Base-by-base conservation (phyloP, 1,140 invertebrate genomes). In the Pinna nobilis region DNA sequence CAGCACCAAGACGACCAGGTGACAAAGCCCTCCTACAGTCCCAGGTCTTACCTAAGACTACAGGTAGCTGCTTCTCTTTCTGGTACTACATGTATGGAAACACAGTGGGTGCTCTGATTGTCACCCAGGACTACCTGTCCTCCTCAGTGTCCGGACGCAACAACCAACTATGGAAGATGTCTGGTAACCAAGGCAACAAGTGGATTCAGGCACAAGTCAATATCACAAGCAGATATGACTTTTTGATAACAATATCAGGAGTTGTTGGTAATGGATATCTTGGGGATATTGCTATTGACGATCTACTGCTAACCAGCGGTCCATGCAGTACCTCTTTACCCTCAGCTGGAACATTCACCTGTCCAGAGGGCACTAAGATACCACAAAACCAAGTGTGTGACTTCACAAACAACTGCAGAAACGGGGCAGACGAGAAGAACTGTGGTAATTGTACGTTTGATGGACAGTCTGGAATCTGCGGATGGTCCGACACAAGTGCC, bases 1-100 rank as follows among this genome's bases (percentile, higher is more conserved):
- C 86, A 20, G 18, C 18, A 30, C 82, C 84, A 47, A 74, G 80
- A 49, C 77, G 74, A 28, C 55, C 72, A 20, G 84, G 80, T 11
- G 80, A 88, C 44, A 85, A 78, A 64, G 87, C 86, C 20, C 51
- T 82, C 20, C 70, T 84, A 9, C 70, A 68, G 37, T 81, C 82
- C 18, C 65, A 73, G 28, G 64, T 65, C 11, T 66, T 82, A 18
- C 39, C 49, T 3, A 20, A 68, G n/a, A 72, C 71, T 5, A 28
- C 51, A 18, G 64, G 33, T 7, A 76, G 82, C 23, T 87, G 86
- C 60, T 50, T 88, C 2, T 60, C 69, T 11, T 94, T 95, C 83
- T 95, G 91, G 90, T 93, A 90, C 81, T 94, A 95, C 81, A 95
- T 95, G 94, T 94, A 92, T 80, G 94, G 94, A 13, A 32, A 18